A percentile compares a stretch with the other conserved stretches of the same genome.
Conservation (phyloP, 2,888 invertebrate genomes). For the Andrena dorsata region DNA sequence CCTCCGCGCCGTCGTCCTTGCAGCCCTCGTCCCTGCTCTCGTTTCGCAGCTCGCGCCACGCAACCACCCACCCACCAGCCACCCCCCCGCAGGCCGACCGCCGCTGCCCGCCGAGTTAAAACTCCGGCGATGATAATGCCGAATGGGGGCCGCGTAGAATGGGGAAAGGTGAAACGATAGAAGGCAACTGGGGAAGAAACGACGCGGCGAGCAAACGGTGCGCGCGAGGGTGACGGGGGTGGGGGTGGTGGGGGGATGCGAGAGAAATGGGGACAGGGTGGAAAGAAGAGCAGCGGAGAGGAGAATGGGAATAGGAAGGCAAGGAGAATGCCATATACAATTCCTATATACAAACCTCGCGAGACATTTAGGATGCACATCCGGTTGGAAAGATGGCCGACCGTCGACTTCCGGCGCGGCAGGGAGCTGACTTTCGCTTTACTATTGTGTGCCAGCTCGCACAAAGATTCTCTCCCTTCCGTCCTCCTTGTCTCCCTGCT, state of each 20-base stretch:
- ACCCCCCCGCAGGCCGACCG: neutral
- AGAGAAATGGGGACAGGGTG: conserved; percentile 9
- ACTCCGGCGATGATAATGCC: conserved; percentile 50
- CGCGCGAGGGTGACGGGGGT: neutral
- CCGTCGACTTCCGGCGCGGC: conserved; percentile 78
- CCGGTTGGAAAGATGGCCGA: conserved; percentile 82
- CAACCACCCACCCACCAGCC: neutral
- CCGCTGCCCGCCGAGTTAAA: conserved; percentile 28
- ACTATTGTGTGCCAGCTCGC: conserved; percentile 77
- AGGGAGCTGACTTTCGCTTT: conserved; percentile 74
- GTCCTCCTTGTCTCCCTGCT: conserved; percentile 41
- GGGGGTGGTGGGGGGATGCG: too few species aligned
- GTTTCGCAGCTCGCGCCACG: conserved; percentile 13
- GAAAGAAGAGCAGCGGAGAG: conserved; percentile 14
- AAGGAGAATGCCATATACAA: conserved; percentile 57
- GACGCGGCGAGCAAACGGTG: conserved; percentile 10
- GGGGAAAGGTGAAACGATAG: conserved; percentile 41
- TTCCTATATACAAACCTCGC: conserved; percentile 78
- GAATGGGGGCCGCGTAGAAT: conserved; percentile 28
- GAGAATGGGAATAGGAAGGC: conserved; percentile 41
- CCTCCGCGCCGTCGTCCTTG: neutral
- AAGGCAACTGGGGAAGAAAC: conserved; percentile 29
- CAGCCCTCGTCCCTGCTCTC: conserved; percentile 6
- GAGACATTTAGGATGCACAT: conserved; percentile 82
- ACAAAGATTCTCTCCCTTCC: conserved; percentile 64